These are phyloP conservation scores for Sceloporus tristichus DNA, from an alignment of 2,113 vertebrate species.

Conservation along the genomic window DNA sequence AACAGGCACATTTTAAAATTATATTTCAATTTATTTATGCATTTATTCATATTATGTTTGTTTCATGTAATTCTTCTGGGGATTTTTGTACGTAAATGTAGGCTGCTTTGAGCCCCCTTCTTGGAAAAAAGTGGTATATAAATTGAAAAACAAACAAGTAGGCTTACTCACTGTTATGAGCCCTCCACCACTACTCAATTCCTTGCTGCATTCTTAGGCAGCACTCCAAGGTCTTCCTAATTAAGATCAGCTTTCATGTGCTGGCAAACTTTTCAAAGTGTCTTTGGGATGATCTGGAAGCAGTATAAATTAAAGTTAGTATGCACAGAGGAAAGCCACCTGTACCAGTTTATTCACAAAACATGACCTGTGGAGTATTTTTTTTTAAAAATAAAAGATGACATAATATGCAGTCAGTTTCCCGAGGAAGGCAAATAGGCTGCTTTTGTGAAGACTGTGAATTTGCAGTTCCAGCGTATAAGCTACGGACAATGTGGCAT, in stretches of 20 bases:
- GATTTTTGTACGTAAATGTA: too few species aligned
- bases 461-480: conserved; percentile 61
- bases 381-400: background rate
- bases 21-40: too few species aligned
- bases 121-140: too few species aligned
- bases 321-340: background rate
- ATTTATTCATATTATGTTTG: too few species aligned
- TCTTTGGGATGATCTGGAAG: conserved; percentile 11
- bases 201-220: background rate
- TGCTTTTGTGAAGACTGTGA: conserved; percentile 50
- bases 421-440: background rate
- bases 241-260: conserved; percentile 6
- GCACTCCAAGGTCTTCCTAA: background rate
- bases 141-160: too few species aligned
- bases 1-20: too few species aligned
- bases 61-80: too few species aligned
- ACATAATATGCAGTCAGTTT: background rate
- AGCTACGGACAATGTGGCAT: conserved; percentile 48
- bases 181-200: too few species aligned
- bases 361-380: background rate
- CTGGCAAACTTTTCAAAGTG: background rate
- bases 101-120: too few species aligned
- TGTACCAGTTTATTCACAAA: conserved; percentile 4
- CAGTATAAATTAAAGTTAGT: background rate
- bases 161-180: too few species aligned